Base-by-base conservation (phyloP, 2,888 invertebrate species). In the Xestoiulus laeticollis region DNA sequence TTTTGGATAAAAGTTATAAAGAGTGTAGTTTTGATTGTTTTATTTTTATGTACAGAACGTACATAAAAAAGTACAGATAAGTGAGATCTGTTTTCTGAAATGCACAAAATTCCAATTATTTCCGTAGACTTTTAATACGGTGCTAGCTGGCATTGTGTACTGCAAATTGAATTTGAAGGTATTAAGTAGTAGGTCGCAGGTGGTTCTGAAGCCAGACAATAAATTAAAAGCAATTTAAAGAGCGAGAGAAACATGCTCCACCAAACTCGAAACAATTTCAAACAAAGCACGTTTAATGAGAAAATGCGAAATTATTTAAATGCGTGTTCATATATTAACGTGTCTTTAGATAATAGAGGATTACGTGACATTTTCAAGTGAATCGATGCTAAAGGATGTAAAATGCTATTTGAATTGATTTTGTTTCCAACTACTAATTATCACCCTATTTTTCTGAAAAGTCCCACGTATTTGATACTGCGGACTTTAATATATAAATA, bases 151-250 rank as follows among this genome's bases (percentile, higher is more conserved):
- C 12, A 30, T 78, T 30, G 30, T 68, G 68, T 78, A 16, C 78
- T 78, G 78, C 30, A 78, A 78, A 78, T 78, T 78, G 16, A 26
- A 30, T 78, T 78, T 30, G 26, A 30, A 78, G 78, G 78, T 78
- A 78, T 78, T 78, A 78, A 78, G 16, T 78, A 30, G 30, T 12
- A 78, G 78, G 78, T 78, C 78, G 78, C 78, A 78, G 78, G 78
- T 78, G 78, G 78, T 14, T 78, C 12, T 16, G 30, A 12, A 30
- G 78, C 14, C 78, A 78, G 30, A 78, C 78, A 78, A 78, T 30
- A 78, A 78, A 78, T 78, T 78, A 78, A 78, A 78, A 78, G 78
- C 78, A 30, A 78, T 78, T 78, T 78, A 30, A 26, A 4, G 30
- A 32, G 30, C 78, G 78, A 78, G 10, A 1, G 78, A 78, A 78